Base-by-base conservation (phyloP, 2,113 vertebrate genomes). In the Alligator sinensis region DNA sequence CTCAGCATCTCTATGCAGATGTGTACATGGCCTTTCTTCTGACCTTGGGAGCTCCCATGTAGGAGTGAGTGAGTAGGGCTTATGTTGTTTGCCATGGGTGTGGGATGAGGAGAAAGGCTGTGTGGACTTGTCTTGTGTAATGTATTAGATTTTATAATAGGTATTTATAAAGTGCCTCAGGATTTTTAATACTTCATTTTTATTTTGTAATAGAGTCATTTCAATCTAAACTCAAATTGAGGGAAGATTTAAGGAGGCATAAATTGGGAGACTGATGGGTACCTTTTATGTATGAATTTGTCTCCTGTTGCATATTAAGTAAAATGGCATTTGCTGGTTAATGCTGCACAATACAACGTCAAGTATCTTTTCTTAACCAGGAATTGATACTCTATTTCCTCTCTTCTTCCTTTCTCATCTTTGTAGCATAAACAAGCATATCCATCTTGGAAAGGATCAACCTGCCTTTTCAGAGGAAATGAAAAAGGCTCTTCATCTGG, bases 371-470 rank as follows among this genome's bases (percentile, higher is more conserved):
- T 90, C 61, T n/a, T 94, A 79, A 85, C 12, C 30, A 74, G 58
- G 82, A 96, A 91, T 82, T 60, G 84, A 70, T 77, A 59, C 24
- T 14, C 27, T 88, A 9, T 80, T 95, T 88, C 14, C 58, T 93
- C 82, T 89, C 80, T 92, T 76, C 38, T 19, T 84, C 85, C 76
- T 72, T 92, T 91, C 77, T 96, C 77, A 94, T 81, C 84, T 96
- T 90, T 77, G 76, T 89, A 96, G 88, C 66, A 92, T 94, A 94
- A 97, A 94, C 89, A 96, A 94, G 28, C 57, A 10, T 30, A 80
- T 87, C 92, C 13, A 89, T 96, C 96, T 93, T 96, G 93, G 81
- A 70, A 94, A 82, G 66, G 66, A 95, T 47, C 95, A 95, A 90
- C 19, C 10, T 94, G 63, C 91, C 94, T 95, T 92, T 47, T 47